phyloP scores from a whole-genome alignment of 2,888 invertebrate species.

The Neoitamus cyanurus region DNA sequence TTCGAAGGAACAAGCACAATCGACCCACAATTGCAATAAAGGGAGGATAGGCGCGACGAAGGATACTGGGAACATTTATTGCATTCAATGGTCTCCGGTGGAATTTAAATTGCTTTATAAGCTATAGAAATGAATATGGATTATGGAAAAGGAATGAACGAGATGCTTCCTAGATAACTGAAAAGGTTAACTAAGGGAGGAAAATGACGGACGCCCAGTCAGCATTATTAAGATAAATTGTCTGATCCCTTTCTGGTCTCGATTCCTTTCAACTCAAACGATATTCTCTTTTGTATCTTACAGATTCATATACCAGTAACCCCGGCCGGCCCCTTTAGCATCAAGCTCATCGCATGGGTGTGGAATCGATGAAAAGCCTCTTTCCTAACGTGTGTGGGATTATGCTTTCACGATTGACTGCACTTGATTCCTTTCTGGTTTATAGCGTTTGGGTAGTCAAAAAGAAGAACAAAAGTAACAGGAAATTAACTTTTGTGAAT shows the following conservation, averaged over 20 bases:
- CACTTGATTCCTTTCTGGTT: constrained; percentile 23
- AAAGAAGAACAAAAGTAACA: constrained; percentile 31
- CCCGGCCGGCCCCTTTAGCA: background rate
- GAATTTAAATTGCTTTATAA: background rate
- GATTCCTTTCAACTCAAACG: background rate
- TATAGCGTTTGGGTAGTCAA: background rate
- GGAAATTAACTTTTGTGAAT: constrained; percentile 16
- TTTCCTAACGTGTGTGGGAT: constrained; percentile 19
- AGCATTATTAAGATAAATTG: constrained; percentile 36
- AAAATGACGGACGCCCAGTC: constrained; percentile 19
- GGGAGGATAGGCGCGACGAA: background rate
- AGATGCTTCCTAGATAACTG: background rate
- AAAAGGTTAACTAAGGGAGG: constrained; percentile 2
- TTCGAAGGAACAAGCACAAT: background rate
- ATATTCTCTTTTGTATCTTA: background rate
- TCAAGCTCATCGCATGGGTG: background rate
- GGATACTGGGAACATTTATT: background rate
- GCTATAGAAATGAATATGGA: background rate
- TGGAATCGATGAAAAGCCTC: constrained; percentile 25
- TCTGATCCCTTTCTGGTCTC: constrained; percentile 10
- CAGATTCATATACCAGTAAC: background rate
- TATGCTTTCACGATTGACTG: constrained; percentile 19
- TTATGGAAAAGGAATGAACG: background rate
- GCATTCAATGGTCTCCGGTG: background rate
- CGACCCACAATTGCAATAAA: background rate